Percentiles rank a stretch among this genome's conserved stretches.
These are phyloP conservation scores for Phrixothrix hirtus DNA, from an alignment of 2,888 invertebrate species.

Conservation along the genomic window DNA sequence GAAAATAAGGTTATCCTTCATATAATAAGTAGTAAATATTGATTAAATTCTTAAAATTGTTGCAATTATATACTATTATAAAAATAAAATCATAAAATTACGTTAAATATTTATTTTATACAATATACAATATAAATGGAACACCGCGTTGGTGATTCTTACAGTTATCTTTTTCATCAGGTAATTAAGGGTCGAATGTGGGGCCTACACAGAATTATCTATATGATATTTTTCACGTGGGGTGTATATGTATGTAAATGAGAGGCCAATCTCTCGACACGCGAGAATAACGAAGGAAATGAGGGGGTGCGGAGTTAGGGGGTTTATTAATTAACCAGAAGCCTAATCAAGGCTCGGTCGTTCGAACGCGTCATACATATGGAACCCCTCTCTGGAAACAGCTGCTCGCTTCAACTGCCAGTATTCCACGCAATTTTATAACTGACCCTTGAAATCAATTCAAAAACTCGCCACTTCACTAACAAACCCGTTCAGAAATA, in stretches of 20 bases:
- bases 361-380: constrained; percentile 39
- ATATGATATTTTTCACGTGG: constrained; percentile 33
- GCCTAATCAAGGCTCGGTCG: constrained; percentile 59
- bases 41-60: too few relatives aligned
- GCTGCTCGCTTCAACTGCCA: constrained; percentile 36
- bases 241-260: constrained; percentile 47
- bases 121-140: too few relatives aligned
- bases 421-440: constrained; percentile 35
- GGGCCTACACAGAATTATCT: constrained; percentile 31
- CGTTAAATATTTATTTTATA: too few relatives aligned
- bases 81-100: too few relatives aligned
- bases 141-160: constrained; percentile 1
- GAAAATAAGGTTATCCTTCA: too few relatives aligned
- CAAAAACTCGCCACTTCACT: constrained; percentile 34
- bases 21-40: too few relatives aligned
- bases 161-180: constrained; percentile 25
- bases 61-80: too few relatives aligned
- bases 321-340: constrained; percentile 64
- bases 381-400: constrained; percentile 40
- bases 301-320: constrained; percentile 49
- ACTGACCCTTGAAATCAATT: constrained; percentile 38
- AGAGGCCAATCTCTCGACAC: constrained; percentile 51
- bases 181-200: constrained; percentile 24
- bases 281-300: constrained; percentile 52
- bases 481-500: constrained; percentile 29